Evolutionary conservation across 2,888 invertebrate species (phyloP).

Genomic region (Orchesellides sinensis): DNA sequence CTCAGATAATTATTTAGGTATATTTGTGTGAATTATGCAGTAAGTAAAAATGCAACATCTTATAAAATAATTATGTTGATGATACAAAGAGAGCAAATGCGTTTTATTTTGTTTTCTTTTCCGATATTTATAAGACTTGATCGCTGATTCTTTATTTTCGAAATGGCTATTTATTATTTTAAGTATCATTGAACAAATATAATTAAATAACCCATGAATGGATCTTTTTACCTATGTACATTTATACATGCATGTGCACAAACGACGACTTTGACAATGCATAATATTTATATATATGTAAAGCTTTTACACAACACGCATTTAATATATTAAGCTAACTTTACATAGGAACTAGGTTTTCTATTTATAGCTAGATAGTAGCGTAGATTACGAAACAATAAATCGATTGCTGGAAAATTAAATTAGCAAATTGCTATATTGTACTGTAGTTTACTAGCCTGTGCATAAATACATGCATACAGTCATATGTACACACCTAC

Average conservation of each 20-base stretch:
- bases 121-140: constrained; percentile 13
- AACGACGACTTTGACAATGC: neutral
- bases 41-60: constrained; percentile 8
- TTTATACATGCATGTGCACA: neutral
- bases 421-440: no score
- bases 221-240: neutral
- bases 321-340: no score
- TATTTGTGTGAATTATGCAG: neutral
- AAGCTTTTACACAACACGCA: no score
- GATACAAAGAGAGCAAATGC: constrained; percentile 47
- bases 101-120: constrained; percentile 18
- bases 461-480: no score
- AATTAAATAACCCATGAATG: neutral
- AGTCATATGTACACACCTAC: no score
- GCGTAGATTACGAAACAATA: no score
- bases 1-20: neutral
- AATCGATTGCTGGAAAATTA: no score
- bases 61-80: neutral
- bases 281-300: no score
- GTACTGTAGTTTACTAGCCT: no score
- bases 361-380: no score
- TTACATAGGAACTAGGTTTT: no score
- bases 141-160: neutral
- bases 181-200: constrained; percentile 27
- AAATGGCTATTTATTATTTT: neutral